These are phyloP conservation scores for Trichogramma dendrolimi DNA, from an alignment of 2,888 invertebrate genomes.

Conservation along the genomic window DNA sequence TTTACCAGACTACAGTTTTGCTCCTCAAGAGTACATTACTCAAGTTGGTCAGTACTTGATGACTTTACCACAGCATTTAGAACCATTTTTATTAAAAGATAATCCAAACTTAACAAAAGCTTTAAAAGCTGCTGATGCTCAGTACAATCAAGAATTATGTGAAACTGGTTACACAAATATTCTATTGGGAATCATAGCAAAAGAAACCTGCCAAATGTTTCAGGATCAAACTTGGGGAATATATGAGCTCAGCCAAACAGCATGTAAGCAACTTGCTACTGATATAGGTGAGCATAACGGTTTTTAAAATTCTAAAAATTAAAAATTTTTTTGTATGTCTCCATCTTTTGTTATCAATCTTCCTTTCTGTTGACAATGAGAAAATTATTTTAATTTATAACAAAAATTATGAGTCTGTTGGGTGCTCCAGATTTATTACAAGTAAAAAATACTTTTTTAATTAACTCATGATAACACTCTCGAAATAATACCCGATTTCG, in stretches of 20 bases:
- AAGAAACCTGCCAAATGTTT: constrained; percentile 70
- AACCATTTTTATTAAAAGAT: constrained; percentile 75
- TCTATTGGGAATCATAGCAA: constrained; percentile 68
- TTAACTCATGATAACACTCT: background rate
- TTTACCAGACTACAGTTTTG: constrained; percentile 81
- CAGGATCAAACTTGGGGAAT: constrained; percentile 71
- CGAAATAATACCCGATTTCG: background rate
- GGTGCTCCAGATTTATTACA: background rate
- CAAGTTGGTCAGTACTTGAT: constrained; percentile 94
- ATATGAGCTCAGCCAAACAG: constrained; percentile 61
- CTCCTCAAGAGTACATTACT: constrained; percentile 94
- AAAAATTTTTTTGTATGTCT: background rate
- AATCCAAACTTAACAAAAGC: constrained; percentile 64
- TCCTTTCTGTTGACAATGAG: background rate
- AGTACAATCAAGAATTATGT: constrained; percentile 51
- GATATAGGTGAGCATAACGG: constrained; percentile 64
- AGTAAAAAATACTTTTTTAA: background rate
- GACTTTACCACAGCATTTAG: constrained; percentile 91
- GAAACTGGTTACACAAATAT: constrained; percentile 64
- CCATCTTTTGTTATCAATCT: background rate
- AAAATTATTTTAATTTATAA: background rate
- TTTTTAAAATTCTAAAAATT: background rate
- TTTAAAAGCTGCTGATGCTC: constrained; percentile 60
- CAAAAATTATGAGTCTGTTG: background rate
- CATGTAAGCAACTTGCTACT: constrained; percentile 73